Conservation (phyloP, 2,113 vertebrate genomes). For the Perca fluviatilis region DNA sequence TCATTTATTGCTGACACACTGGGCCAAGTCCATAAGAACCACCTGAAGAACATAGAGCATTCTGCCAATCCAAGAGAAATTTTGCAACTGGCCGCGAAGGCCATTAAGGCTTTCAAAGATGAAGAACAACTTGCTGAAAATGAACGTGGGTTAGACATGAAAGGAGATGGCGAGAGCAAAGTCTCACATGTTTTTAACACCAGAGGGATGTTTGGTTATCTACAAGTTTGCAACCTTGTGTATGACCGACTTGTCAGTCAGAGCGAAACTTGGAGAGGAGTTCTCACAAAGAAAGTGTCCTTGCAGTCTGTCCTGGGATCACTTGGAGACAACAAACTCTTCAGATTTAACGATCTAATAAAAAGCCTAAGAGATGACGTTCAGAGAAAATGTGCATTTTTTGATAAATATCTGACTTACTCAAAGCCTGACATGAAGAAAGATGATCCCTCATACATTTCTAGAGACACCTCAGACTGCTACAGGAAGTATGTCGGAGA, state of each 20-base stretch:
- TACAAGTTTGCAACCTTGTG: conserved; percentile 38
- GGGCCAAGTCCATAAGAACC: conserved; percentile 65
- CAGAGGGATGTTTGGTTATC: conserved; percentile 34
- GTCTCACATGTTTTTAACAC: conserved; percentile 3
- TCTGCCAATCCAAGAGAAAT: neutral
- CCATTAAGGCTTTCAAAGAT: conserved; percentile 46
- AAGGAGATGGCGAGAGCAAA: neutral
- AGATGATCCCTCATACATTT: conserved; percentile 24
- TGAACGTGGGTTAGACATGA: neutral
- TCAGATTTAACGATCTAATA: conserved; percentile 5
- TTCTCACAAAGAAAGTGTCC: conserved; percentile 17
- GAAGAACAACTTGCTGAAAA: conserved; percentile 50
- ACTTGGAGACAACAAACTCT: conserved; percentile 7
- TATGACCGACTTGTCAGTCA: neutral
- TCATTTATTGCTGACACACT: conserved; percentile 72
- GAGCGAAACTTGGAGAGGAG: neutral
- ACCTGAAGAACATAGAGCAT: neutral
- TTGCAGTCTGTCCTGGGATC: neutral
- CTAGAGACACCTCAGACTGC: accelerated
- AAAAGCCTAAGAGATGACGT: neutral
- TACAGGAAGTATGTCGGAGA: conserved; percentile 6
- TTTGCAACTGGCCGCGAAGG: conserved; percentile 30
- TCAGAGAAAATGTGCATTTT: conserved; percentile 3
- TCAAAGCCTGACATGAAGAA: neutral
- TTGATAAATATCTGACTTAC: conserved; percentile 20